phyloP scores from a whole-genome alignment of 2,797 vertebrate species.

The Lophotriccus pileatus region DNA sequence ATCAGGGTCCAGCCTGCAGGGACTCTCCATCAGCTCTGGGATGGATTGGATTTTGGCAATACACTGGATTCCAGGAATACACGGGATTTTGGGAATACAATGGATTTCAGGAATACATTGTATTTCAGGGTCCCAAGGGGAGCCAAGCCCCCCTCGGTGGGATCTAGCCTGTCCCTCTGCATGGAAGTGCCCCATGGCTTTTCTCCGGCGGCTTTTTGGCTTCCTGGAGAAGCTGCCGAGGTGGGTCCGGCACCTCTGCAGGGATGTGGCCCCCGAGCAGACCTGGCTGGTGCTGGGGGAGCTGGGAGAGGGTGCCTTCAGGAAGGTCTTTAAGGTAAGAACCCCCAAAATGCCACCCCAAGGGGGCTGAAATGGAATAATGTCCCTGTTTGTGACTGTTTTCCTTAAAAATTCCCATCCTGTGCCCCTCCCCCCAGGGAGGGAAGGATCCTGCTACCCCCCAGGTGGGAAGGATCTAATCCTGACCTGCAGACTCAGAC shows the following conservation, averaged over 20 bases:
- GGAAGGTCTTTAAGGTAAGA: slow-evolving; percentile 49
- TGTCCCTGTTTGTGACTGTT: not conserved
- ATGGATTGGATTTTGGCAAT: not conserved
- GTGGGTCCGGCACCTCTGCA: not conserved
- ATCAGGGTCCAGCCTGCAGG: not conserved
- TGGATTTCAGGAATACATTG: too few relatives aligned
- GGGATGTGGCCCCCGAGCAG: not conserved
- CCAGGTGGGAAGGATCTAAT: not conserved
- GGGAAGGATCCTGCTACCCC: too few relatives aligned
- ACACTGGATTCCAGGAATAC: too few relatives aligned
- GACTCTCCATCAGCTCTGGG: not conserved
- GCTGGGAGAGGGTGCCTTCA: not conserved
- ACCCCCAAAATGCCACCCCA: accelerated
- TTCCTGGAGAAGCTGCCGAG: not conserved
- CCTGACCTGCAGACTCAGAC: not conserved
- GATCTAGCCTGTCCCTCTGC: not conserved
- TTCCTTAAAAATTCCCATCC: not conserved
- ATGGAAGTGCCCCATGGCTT: not conserved
- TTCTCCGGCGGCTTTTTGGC: slow-evolving; percentile 11
- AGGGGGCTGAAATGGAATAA: not conserved
- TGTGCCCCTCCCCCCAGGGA: too few relatives aligned
- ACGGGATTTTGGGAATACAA: too few relatives aligned
- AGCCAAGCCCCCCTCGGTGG: not conserved
- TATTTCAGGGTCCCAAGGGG: accelerated
- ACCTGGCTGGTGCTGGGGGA: slow-evolving; percentile 22